Percentiles rank a stretch among this genome's conserved stretches.
phyloP scores from a whole-genome alignment of 2,113 vertebrate species.

The Carlito syrichta region DNA sequence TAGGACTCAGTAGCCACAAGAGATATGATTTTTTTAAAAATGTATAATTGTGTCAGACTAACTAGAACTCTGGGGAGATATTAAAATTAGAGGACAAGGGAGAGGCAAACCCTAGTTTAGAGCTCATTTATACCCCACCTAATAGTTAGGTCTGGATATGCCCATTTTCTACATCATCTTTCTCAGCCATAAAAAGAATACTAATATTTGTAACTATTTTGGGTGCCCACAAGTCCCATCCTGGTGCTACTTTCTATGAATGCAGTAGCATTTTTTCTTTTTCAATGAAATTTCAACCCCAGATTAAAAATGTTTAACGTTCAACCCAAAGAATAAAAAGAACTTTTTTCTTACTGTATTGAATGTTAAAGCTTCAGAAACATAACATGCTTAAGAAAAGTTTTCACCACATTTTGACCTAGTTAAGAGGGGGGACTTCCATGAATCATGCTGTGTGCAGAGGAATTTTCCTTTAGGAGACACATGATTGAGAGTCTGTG shows the following conservation, averaged over 20 bases:
- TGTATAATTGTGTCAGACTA: neutral
- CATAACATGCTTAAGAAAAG: neutral
- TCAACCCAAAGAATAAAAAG: neutral
- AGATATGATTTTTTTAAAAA: neutral
- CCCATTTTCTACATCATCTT: neutral
- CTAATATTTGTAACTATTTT: neutral
- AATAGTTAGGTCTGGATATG: neutral
- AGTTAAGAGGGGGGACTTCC: neutral
- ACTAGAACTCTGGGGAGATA: neutral
- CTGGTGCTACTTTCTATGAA: neutral
- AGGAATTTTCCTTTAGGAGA: neutral
- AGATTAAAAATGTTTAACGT: slow-evolving; percentile 12
- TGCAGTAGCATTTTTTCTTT: neutral
- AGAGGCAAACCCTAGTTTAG: neutral
- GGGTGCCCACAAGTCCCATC: neutral
- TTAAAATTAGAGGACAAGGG: neutral
- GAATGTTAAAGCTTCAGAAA: neutral
- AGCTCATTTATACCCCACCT: neutral
- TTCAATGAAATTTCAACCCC: slow-evolving; percentile 9
- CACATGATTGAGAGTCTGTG: neutral
- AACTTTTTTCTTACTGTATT: neutral
- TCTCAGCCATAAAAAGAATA: neutral
- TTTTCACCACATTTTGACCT: neutral
- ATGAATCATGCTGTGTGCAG: neutral
- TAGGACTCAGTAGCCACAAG: neutral